Base-by-base conservation (phyloP, 2,888 invertebrate genomes). In the Coleophora flavipennella region DNA sequence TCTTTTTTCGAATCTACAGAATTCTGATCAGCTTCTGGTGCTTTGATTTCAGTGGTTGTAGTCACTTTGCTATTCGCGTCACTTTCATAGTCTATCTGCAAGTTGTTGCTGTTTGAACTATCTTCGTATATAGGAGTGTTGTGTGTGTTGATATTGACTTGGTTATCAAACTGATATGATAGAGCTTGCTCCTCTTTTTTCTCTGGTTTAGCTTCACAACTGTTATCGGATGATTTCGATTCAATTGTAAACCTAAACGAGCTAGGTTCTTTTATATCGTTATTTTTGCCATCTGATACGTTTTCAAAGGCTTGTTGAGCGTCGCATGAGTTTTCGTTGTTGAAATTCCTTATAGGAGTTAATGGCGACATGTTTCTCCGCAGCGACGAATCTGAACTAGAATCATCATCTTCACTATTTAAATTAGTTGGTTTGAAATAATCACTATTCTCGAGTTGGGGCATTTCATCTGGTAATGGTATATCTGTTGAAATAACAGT, bases 81-180 rank as follows among this genome's bases (percentile, higher is more conserved):
- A 54, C 80, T 84, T 58, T 84, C 84, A 37, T 84, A 83, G 55
- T 84, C 83, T 40, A 85, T 81, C 38, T 74, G 80, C 39, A 79
- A 53, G 36, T 74, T 75, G 45, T 79, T 75, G 45, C 79, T 77
- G 55, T 81, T 84, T 1, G 84, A 84, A 53, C 80, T 86, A 36
- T 81, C 85, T 35, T 84, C 80, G 42, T 77, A 80, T 42, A 73
- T 43, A 10, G 74, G 80, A 1, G 80, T 80, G 39, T 68, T 74
- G 42, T 70, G 77, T 2, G 69, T 66, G 40, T 79, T 76, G 12
- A 80, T 69, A 46, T 78, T 78, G 1, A 76, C 67, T 68, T 80
- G 77, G 43, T 67, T 77, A 31, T 59, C 73, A 36, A 80, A 80
- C 39, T 79, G 78, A 50, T 74, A 74, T 0, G 79, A 59, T 28